Evolutionary conservation across 2,888 invertebrate species (phyloP).

Genomic region (Lobophora halterata): DNA sequence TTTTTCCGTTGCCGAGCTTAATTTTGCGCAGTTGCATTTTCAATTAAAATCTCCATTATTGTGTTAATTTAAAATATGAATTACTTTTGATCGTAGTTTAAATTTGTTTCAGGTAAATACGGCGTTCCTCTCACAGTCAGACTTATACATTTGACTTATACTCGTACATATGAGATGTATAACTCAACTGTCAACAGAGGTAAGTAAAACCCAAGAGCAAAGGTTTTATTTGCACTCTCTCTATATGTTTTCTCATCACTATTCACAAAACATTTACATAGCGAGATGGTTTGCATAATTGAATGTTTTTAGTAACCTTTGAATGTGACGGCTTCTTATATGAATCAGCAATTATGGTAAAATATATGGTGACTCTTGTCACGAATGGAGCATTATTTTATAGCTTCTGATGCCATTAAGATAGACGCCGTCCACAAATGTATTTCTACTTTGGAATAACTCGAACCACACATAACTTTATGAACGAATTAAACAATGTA

Average conservation of each 20-base stretch:
- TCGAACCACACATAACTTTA: neutral
- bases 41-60: conserved; percentile 3
- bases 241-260: conserved; percentile 26
- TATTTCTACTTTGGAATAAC: conserved; percentile 1
- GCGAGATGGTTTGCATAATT: conserved; percentile 40
- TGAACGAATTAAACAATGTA: conserved; percentile 3
- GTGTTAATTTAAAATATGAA: conserved; percentile 28
- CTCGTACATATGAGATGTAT: too few species aligned
- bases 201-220: conserved; percentile 2
- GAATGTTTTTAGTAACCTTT: conserved; percentile 41
- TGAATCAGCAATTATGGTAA: conserved; percentile 33
- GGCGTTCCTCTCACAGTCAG: conserved; percentile 3
- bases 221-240: conserved; percentile 15
- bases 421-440: conserved; percentile 13
- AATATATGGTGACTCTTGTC: conserved; percentile 21
- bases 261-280: conserved; percentile 41
- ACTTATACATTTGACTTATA: too few species aligned
- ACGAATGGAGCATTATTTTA: conserved; percentile 21
- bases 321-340: conserved; percentile 35
- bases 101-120: conserved; percentile 39
- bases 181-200: conserved; percentile 4
- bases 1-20: conserved; percentile 7
- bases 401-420: conserved; percentile 21
- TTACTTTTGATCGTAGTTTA: conserved; percentile 31
- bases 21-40: conserved; percentile 11